Evolutionary conservation across 2,797 vertebrate species (phyloP), one percentile per base, ranked within the genome.

Genomic region (Fistularia tabacaria): DNA sequence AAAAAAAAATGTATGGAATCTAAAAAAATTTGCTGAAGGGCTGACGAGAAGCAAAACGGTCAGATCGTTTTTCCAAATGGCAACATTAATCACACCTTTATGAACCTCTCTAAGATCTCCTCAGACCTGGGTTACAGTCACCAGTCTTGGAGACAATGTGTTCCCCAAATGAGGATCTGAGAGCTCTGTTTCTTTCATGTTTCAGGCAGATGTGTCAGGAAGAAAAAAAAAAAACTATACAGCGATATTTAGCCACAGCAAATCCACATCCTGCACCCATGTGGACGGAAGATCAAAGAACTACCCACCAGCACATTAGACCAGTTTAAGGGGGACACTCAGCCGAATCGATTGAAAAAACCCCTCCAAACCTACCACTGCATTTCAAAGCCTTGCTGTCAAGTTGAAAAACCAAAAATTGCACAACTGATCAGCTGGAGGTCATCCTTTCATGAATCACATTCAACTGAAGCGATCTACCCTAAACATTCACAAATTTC

Each of bases 251-350:
- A 81, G 69, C 71, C 70, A 6, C 66, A 82, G 75, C 62, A 76
- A 85, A 84, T 84, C 79, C 81, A 83, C 87, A 89, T 86, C 82
- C 83, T 79, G 79, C 64, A 75, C 77, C 74, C 89, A 88, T 88
- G 81, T 85, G 83, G 73, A 74, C 65, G 1, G 7, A 48, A 77
- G 82, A 80, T 89, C 88, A 89, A 88, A 90, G 80, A 53, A 38
- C 54, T 14, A 39, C 62, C 64, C 63, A 68, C 38, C 59, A 77
- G 74, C 76, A 83, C 66, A 72, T 76, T 76, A 71, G 67, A 81
- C 58, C 69, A 62, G 64, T 62, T 75, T 78, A 59, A 46, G 14
- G 8, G n/a, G n/a, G 14, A n/a, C 46, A 3, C 5, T 9, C 9
- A 1, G 46, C 6, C 45, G 12, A 1, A 42, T 42, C 41, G 25